phyloP scores from a whole-genome alignment of 2,888 invertebrate species.

The Limnephilus rhombicus region DNA sequence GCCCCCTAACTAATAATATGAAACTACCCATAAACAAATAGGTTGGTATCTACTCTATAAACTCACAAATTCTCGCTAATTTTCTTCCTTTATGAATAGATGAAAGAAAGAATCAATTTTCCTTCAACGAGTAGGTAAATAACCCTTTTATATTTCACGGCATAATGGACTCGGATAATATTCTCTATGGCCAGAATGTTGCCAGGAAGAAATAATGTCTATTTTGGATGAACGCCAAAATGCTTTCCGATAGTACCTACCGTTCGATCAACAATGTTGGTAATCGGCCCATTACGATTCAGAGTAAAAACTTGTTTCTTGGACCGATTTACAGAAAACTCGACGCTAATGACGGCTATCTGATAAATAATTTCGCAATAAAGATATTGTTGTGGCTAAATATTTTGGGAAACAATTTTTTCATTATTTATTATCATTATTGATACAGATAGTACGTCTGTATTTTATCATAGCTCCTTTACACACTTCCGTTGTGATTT shows the following conservation, averaged over 20 bases:
- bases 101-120: background rate
- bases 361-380: background rate
- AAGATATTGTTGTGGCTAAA: background rate
- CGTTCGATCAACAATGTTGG: slow-evolving; percentile 5
- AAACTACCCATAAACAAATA: too few relatives aligned
- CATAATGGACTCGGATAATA: background rate
- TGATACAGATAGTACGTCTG: too few relatives aligned
- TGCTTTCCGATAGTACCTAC: slow-evolving; percentile 27
- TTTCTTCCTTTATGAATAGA: background rate
- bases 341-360: background rate
- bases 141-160: background rate
- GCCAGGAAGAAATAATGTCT: slow-evolving; percentile 27
- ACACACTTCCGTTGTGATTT: too few relatives aligned
- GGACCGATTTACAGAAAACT: slow-evolving; percentile 9
- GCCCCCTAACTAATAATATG: too few relatives aligned
- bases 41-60: too few relatives aligned
- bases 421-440: background rate
- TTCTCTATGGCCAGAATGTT: slow-evolving; percentile 11
- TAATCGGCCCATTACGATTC: slow-evolving; percentile 32
- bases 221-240: slow-evolving; percentile 28
- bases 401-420: background rate
- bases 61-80: too few relatives aligned
- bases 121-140: background rate
- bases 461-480: too few relatives aligned
- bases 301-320: slow-evolving; percentile 8